Percentiles rank a stretch among this genome's conserved stretches.
phyloP scores from a whole-genome alignment of 2,888 invertebrate species.

The Orchesellides sinensis region DNA sequence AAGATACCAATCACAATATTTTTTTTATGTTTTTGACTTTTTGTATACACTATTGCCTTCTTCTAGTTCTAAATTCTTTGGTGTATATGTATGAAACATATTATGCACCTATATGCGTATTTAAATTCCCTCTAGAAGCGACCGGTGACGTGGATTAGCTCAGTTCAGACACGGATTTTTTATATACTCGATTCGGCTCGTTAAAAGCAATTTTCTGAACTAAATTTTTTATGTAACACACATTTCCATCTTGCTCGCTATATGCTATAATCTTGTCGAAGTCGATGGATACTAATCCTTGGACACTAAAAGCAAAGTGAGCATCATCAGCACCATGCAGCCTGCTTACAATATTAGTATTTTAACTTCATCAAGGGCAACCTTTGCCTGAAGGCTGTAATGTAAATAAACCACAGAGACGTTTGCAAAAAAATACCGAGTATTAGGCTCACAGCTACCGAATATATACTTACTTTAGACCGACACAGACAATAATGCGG shows the following conservation, averaged over 20 bases:
- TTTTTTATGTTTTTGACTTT: no score
- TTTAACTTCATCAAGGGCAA: conserved; percentile 20
- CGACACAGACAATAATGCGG: background rate
- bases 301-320: background rate
- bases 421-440: background rate
- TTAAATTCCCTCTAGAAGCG: no score
- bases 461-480: background rate
- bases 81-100: no score
- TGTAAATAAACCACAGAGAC: background rate
- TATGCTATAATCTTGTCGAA: no score
- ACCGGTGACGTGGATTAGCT: conserved; percentile 12
- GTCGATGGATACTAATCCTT: no score
- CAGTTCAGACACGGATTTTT: conserved; percentile 13
- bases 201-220: conserved; percentile 26
- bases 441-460: background rate
- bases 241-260: no score
- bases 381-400: conserved; percentile 27
- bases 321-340: background rate
- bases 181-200: conserved; percentile 10
- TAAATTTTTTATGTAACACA: conserved; percentile 10
- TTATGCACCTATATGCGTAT: no score
- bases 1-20: no score
- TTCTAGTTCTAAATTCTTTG: no score
- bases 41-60: no score
- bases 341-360: background rate